phyloP scores from a whole-genome alignment of 2,113 vertebrate genomes.

The Pithys albifrons region DNA sequence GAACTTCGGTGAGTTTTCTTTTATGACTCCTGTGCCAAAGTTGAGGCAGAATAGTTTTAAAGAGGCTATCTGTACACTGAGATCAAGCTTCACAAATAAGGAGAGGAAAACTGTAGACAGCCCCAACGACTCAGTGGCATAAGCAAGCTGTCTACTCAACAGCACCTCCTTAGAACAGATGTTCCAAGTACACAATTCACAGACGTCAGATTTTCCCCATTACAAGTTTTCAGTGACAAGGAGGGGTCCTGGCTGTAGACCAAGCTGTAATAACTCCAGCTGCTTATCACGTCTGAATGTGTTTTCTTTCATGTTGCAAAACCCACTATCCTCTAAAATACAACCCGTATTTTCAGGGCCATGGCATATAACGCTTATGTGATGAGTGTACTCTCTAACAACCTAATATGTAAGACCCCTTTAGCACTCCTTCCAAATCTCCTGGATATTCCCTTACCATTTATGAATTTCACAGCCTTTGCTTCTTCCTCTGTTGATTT shows the following conservation, averaged over 20 bases:
- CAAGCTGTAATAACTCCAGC: background rate
- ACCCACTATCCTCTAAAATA: background rate
- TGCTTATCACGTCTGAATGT: background rate
- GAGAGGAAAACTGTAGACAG: background rate
- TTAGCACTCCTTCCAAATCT: background rate
- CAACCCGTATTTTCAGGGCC: background rate
- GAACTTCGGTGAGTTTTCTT: background rate
- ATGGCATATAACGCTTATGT: fast-evolving
- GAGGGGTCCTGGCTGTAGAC: background rate
- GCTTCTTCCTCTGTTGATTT: background rate
- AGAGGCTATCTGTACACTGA: background rate
- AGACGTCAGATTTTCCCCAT: conserved; percentile 15
- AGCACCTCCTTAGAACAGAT: background rate
- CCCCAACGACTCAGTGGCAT: background rate
- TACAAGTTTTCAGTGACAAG: background rate
- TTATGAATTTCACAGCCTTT: background rate
- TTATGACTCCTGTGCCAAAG: background rate
- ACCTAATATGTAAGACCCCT: background rate
- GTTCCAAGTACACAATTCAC: background rate
- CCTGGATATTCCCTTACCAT: background rate
- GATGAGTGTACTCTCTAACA: background rate
- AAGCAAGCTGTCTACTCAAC: background rate
- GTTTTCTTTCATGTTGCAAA: background rate
- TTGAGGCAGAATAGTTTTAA: background rate
- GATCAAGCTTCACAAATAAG: background rate